Evolutionary conservation across 2,113 vertebrate genomes (phyloP).

Genomic region (Puffinus mauretanicus): DNA sequence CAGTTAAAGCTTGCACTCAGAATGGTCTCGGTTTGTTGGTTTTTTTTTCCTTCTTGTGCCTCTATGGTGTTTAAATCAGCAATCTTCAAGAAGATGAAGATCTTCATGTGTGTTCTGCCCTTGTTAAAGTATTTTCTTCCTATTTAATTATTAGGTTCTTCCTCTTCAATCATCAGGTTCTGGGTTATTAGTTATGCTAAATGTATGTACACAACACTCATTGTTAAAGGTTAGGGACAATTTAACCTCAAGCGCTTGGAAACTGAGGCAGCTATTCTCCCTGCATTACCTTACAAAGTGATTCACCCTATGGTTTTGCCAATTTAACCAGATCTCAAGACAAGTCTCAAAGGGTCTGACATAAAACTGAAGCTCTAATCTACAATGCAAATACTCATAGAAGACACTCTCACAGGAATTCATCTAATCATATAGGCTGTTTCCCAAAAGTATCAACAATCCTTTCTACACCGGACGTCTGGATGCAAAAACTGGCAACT

Average conservation of each 20-base stretch:
- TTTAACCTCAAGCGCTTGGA: background rate
- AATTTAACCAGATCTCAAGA: background rate
- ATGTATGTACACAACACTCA: background rate
- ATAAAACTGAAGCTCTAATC: background rate
- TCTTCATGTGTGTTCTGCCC: background rate
- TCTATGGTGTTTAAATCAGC: background rate
- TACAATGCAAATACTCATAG: background rate
- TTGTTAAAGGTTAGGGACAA: background rate
- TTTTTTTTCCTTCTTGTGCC: background rate
- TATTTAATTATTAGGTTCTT: background rate
- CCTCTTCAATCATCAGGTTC: background rate
- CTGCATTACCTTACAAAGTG: background rate
- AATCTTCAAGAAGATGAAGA: background rate
- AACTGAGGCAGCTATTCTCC: background rate
- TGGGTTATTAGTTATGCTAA: background rate
- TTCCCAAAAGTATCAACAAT: background rate
- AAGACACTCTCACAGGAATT: background rate
- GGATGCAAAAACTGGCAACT: background rate
- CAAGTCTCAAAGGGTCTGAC: background rate
- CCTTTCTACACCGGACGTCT: background rate
- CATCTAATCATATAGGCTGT: background rate
- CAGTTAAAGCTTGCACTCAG: background rate
- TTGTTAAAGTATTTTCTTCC: background rate
- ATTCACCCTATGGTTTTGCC: accelerated
- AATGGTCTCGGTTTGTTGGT: background rate